Conservation (phyloP, 2,113 vertebrate genomes). For the Melanocharis versteri region DNA sequence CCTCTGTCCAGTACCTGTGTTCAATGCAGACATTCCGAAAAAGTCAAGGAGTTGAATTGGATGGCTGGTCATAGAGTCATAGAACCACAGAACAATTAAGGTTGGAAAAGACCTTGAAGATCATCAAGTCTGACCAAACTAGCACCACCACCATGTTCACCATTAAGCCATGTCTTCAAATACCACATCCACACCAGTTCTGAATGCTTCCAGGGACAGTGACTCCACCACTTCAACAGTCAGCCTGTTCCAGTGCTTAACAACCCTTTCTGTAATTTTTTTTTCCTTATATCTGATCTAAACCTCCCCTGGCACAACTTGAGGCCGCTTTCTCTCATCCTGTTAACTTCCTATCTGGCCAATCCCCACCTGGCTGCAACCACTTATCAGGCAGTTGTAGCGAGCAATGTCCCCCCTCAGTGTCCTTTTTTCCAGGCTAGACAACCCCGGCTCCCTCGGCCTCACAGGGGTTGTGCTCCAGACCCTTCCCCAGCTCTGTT, state of each 20-base stretch:
- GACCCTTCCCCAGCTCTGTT: neutral
- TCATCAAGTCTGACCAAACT: neutral
- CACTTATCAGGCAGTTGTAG: neutral
- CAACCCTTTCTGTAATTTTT: neutral
- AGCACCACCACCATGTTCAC: neutral
- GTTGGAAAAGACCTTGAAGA: neutral
- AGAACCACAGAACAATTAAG: neutral
- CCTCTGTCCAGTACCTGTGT: neutral
- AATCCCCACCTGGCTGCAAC: too few relatives aligned
- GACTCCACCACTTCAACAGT: accelerated
- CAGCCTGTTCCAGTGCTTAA: neutral
- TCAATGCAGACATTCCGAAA: neutral
- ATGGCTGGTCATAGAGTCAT: neutral
- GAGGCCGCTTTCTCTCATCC: neutral
- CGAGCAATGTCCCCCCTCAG: neutral
- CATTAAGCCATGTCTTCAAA: neutral
- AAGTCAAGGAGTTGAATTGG: neutral
- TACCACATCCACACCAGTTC: accelerated
- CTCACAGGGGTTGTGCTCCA: neutral
- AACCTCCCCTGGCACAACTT: neutral
- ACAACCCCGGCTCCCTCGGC: neutral
- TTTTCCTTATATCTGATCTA: neutral
- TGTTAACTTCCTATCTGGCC: neutral
- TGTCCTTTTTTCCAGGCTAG: neutral
- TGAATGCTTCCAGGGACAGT: neutral